Conservation (phyloP, 2,797 vertebrate species). For the Protonibea diacanthus region DNA sequence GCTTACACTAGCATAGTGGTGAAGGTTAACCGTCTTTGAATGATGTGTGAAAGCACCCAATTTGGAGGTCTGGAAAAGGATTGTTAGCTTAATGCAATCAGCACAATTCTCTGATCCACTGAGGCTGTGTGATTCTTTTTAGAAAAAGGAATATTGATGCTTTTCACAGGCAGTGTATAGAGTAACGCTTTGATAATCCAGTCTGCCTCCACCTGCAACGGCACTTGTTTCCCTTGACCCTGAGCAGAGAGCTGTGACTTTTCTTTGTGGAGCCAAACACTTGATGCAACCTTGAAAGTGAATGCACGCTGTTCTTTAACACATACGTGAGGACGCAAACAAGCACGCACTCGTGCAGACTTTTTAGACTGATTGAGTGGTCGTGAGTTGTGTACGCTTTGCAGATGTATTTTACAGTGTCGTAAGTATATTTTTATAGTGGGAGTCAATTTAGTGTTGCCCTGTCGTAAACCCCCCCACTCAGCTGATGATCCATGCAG, state of each 20-base stretch:
- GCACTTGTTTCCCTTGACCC: not conserved
- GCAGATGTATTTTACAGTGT: not conserved
- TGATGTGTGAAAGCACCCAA: not conserved
- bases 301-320: not conserved
- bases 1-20: not conserved
- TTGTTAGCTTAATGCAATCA: not conserved
- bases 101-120: no score
- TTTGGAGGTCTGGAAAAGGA: not conserved
- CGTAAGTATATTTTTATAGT: not conserved
- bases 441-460: constrained; percentile 4
- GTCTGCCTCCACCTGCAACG: constrained; percentile 4
- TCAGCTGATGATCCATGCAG: constrained; percentile 41
- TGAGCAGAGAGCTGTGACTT: not conserved
- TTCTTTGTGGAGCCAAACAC: not conserved
- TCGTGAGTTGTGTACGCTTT: not conserved
- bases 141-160: not conserved
- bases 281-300: not conserved
- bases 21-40: not conserved
- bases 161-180: not conserved
- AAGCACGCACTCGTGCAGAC: no score
- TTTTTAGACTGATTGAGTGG: not conserved
- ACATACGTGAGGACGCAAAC: not conserved
- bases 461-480: constrained; percentile 1
- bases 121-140: not conserved
- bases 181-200: not conserved